These are phyloP conservation scores for Athene noctua DNA, from an alignment of 2,113 vertebrate genomes.

Conservation along the genomic window DNA sequence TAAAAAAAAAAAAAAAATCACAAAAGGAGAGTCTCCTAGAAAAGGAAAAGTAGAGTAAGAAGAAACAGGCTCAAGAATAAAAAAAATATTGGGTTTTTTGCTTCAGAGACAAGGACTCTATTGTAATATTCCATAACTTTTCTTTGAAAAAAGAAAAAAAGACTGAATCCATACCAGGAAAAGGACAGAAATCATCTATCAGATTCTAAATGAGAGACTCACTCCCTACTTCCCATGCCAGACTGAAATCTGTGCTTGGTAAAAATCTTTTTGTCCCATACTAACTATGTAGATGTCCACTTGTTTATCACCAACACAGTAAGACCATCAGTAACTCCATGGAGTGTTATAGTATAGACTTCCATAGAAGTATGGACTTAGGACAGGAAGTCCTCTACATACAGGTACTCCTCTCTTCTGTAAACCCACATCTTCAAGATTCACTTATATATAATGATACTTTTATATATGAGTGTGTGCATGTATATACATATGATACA, in stretches of 20 bases:
- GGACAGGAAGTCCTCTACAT: background rate
- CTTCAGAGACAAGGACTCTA: background rate
- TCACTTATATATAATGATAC: background rate
- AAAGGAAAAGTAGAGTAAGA: background rate
- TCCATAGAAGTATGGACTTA: background rate
- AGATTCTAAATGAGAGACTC: background rate
- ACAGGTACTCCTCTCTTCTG: background rate
- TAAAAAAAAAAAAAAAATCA: background rate
- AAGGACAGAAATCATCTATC: background rate
- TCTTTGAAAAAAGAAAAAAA: background rate
- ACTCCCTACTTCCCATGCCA: background rate
- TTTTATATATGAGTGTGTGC: background rate
- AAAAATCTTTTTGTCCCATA: background rate
- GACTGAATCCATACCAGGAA: background rate
- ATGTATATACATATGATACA: background rate
- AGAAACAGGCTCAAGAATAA: background rate
- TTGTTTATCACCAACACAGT: background rate
- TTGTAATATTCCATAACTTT: background rate
- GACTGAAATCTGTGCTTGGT: background rate
- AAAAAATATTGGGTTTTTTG: background rate
- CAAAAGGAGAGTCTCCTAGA: background rate
- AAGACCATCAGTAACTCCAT: background rate
- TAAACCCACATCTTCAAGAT: background rate
- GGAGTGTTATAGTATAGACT: background rate
- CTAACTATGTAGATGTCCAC: background rate